Evolutionary conservation across 2,113 vertebrate genomes (phyloP).

Genomic region (Datnioides undecimradiatus): DNA sequence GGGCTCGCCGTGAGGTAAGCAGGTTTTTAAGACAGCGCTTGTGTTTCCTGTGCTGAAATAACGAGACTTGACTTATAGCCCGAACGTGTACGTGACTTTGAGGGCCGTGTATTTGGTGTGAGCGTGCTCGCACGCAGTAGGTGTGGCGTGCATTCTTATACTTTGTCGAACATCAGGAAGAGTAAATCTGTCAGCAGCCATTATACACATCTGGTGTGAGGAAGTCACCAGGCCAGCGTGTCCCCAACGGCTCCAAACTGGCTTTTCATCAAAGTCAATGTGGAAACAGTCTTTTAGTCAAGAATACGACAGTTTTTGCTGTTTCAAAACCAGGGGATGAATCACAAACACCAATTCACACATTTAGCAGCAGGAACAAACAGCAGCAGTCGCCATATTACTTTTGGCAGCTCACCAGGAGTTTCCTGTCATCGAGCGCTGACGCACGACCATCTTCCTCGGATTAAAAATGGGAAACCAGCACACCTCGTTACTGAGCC

Average conservation of each 20-base stretch:
- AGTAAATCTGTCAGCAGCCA: conserved; percentile 74
- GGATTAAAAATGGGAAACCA: conserved; percentile 38
- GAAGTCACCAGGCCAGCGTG: conserved; percentile 45
- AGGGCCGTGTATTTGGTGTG: conserved; percentile 1
- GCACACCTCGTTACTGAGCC: conserved; percentile 13
- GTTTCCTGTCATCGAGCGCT: conserved; percentile 59
- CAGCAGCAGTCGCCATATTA: not conserved
- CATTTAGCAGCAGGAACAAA: not conserved
- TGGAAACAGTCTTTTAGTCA: conserved; percentile 6
- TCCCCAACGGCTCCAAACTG: not conserved
- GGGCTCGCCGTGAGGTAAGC: conserved; percentile 28
- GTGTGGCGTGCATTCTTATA: conserved; percentile 53
- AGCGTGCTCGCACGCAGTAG: not conserved
- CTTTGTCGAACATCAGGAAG: conserved; percentile 61
- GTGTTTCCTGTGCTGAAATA: conserved; percentile 68
- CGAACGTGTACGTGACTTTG: conserved; percentile 13
- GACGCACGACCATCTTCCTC: conserved; percentile 63
- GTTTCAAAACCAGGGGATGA: not conserved
- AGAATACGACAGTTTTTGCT: not conserved
- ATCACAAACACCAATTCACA: not conserved
- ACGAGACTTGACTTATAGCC: conserved; percentile 37
- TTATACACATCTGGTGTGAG: conserved; percentile 64
- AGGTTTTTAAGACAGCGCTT: conserved; percentile 57
- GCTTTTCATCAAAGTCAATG: conserved; percentile 18
- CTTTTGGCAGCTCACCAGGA: conserved; percentile 39